phyloP scores from a whole-genome alignment of 2,888 invertebrate species.

The Aphidoletes aphidimyza region DNA sequence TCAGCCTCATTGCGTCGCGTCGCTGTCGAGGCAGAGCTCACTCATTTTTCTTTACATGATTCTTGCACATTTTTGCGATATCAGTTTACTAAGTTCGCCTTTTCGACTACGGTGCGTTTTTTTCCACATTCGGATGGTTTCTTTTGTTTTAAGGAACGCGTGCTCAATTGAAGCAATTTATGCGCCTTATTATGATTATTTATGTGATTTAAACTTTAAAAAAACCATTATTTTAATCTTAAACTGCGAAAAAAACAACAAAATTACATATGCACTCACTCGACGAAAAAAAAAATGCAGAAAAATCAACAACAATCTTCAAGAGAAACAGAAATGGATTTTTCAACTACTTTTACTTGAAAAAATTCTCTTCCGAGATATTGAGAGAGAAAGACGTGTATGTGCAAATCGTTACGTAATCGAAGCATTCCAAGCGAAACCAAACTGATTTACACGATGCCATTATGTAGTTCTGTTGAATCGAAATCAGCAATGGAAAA shows the following conservation, averaged over 20 bases:
- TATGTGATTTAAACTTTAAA: slow-evolving; percentile 28
- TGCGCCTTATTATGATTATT: slow-evolving; percentile 38
- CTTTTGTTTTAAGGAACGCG: slow-evolving; percentile 1
- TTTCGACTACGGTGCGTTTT: neutral
- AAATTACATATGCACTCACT: neutral
- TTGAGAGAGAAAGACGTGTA: no score
- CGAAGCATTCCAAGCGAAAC: slow-evolving; percentile 46
- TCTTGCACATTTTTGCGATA: neutral
- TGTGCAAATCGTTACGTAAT: slow-evolving; percentile 14
- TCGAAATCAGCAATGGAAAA: no score
- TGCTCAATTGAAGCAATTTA: slow-evolving; percentile 36
- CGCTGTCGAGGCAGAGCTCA: neutral
- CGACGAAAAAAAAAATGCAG: neutral
- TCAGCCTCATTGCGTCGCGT: no score
- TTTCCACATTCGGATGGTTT: neutral
- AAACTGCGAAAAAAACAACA: neutral
- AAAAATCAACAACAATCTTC: slow-evolving; percentile 1
- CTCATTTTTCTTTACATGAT: slow-evolving; percentile 5
- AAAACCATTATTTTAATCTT: slow-evolving; percentile 35
- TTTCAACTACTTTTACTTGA: slow-evolving; percentile 14
- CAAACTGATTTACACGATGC: slow-evolving; percentile 25
- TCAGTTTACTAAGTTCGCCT: neutral
- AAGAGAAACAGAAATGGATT: neutral
- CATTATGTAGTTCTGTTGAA: neutral
- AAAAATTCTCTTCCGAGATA: slow-evolving; percentile 43